Conservation (phyloP, 1,140 invertebrate species). For the Phymastichus coffea region DNA sequence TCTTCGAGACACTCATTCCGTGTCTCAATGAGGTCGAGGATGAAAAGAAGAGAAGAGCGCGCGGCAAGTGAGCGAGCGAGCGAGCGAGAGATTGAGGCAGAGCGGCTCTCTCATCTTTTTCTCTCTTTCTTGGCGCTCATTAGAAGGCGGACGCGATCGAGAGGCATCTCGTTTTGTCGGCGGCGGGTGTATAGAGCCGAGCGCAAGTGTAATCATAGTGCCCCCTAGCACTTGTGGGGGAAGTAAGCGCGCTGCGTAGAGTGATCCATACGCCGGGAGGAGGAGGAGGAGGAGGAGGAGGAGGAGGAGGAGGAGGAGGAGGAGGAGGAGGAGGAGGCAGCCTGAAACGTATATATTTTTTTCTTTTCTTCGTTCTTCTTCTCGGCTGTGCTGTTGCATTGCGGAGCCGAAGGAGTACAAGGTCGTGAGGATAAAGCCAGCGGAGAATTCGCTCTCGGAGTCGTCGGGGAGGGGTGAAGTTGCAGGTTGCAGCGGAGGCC, state of each 20-base stretch:
- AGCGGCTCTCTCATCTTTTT: too few relatives aligned
- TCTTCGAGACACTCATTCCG: too few relatives aligned
- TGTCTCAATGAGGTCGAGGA: too few relatives aligned
- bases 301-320: constrained; percentile 14
- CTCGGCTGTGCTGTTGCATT: constrained; percentile 8
- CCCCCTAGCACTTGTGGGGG: constrained; percentile 42
- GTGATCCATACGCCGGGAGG: too few relatives aligned
- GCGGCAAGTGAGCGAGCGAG: background rate
- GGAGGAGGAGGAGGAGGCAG: constrained; percentile 2
- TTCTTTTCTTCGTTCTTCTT: background rate
- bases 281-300: too few relatives aligned
- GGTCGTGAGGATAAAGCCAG: constrained; percentile 19
- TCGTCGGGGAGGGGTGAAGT: too few relatives aligned
- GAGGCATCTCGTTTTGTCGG: constrained; percentile 50
- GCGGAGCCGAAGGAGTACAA: constrained; percentile 16
- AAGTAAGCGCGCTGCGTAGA: constrained; percentile 22
- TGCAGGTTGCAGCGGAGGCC: constrained; percentile 11
- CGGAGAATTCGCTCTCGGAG: too few relatives aligned
- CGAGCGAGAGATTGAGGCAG: too few relatives aligned
- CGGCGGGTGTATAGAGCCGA: constrained; percentile 16
- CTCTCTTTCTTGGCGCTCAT: constrained; percentile 36
- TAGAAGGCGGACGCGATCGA: constrained; percentile 38
- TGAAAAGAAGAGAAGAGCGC: too few relatives aligned
- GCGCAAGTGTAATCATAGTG: constrained; percentile 51
- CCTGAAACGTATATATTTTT: background rate